A percentile compares a stretch with the other conserved stretches of the same genome.
phyloP scores from a whole-genome alignment of 2,888 invertebrate genomes.

The Argynnis bischoffii region DNA sequence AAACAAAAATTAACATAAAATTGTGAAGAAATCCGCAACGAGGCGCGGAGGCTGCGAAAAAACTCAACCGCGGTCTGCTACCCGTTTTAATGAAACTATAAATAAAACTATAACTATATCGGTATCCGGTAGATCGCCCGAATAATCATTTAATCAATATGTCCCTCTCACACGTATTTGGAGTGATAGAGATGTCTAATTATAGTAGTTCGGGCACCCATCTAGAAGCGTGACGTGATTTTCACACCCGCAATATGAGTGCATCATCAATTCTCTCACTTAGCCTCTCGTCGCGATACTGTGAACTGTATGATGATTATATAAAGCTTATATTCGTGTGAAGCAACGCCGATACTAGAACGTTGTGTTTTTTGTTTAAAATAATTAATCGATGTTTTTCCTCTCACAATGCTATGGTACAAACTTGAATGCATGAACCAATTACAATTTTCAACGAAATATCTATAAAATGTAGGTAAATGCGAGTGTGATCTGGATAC shows the following conservation, averaged over 20 bases:
- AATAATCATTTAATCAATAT: conserved; percentile 44
- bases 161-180: conserved; percentile 34
- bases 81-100: conserved; percentile 45
- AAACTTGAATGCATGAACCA: conserved; percentile 15
- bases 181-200: conserved; percentile 38
- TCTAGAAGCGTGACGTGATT: conserved; percentile 44
- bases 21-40: conserved; percentile 33
- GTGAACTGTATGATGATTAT: conserved; percentile 4
- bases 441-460: conserved; percentile 11
- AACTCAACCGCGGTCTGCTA: conserved; percentile 43
- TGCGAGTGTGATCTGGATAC: not conserved
- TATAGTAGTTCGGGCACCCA: conserved; percentile 31
- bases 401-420: conserved; percentile 18
- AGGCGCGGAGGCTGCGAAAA: conserved; percentile 37
- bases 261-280: conserved; percentile 34
- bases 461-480: not conserved
- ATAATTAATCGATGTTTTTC: conserved; percentile 28
- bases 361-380: conserved; percentile 27
- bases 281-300: conserved; percentile 15
- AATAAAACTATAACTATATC: conserved; percentile 46
- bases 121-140: conserved; percentile 40
- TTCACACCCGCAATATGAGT: conserved; percentile 42
- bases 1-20: conserved; percentile 34
- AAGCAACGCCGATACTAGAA: conserved; percentile 21
- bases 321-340: conserved; percentile 17